Base-by-base conservation (phyloP, 2,888 invertebrate species). In the Halictus quadricinctus region DNA sequence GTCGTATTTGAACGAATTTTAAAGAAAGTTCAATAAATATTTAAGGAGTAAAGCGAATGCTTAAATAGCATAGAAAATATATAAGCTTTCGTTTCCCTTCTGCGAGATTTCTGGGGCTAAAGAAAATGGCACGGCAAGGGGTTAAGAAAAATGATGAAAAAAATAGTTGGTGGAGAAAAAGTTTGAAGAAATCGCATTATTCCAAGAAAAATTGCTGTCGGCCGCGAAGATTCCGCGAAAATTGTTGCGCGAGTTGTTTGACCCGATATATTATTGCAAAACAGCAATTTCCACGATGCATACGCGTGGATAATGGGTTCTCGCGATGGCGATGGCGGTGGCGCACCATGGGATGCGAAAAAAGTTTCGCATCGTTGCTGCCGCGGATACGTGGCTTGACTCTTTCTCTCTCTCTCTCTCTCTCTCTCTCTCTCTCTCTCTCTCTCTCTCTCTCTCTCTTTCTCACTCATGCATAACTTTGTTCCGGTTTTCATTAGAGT, bases 401-500 rank as follows among this genome's bases (percentile, higher is more conserved):
- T 21, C 21, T 18, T 8, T 3, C 36, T 36, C 2, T 36, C 36
- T 36, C 36, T 21, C 54, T 21, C 54, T 50, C 50, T 50, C 21
- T 18, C 6, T 18, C 50, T 50, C 50, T 50, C 21, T 18, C 6
- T 18, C 50, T 50, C 18, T 18, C 50, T 50, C 50, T 18, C 50
- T 18, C 21, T 21, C 5, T 18, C 50, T 18, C 50, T 48, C 15
- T 48, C 15, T 15, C 18, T 50, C 18, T 18, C 5, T 0, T 4
- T 12, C 25, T 4, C 25, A 25, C 25, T 6, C 13, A 0, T 0
- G 36, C 10, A 36, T 66, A 66, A 79, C 79, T 73, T 74, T 58
- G 64, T 72, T 66, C 43, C 81, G 29, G 15, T 64, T 77, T 72
- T 77, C 77, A 66, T 81, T 72, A 72, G 25, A 80, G 43, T 72